These are phyloP conservation scores for Bettongia penicillata DNA, from an alignment of 2,113 vertebrate species.

Conservation along the genomic window DNA sequence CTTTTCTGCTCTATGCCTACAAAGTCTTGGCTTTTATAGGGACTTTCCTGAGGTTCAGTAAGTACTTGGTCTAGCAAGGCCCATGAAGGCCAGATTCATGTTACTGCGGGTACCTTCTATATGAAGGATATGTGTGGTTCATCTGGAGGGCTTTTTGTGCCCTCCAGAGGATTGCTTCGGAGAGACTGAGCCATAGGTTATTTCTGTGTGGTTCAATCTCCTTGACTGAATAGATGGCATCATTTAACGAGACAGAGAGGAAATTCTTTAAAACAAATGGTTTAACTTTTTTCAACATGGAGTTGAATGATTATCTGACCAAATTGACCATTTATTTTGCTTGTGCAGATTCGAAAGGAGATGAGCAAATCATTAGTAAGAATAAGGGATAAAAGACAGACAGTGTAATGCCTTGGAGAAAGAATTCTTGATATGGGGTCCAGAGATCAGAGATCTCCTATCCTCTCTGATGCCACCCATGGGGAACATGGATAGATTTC, in stretches of 20 bases:
- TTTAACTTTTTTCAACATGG: background rate
- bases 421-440: background rate
- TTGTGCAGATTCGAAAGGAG: background rate
- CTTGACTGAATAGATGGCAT: background rate
- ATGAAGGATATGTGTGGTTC: no score
- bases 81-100: no score
- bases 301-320: background rate
- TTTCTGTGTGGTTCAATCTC: background rate
- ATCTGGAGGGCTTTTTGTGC: background rate
- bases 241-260: background rate
- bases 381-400: background rate
- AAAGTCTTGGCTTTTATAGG: no score
- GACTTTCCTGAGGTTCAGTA: no score
- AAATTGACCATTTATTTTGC: background rate
- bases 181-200: background rate
- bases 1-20: no score
- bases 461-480: background rate
- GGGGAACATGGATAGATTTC: background rate
- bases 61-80: no score
- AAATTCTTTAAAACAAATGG: background rate
- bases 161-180: background rate
- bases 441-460: background rate
- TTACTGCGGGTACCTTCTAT: no score
- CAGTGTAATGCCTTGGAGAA: background rate
- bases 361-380: background rate